Conservation (phyloP, 1,140 invertebrate genomes). For the Musca domestica region DNA sequence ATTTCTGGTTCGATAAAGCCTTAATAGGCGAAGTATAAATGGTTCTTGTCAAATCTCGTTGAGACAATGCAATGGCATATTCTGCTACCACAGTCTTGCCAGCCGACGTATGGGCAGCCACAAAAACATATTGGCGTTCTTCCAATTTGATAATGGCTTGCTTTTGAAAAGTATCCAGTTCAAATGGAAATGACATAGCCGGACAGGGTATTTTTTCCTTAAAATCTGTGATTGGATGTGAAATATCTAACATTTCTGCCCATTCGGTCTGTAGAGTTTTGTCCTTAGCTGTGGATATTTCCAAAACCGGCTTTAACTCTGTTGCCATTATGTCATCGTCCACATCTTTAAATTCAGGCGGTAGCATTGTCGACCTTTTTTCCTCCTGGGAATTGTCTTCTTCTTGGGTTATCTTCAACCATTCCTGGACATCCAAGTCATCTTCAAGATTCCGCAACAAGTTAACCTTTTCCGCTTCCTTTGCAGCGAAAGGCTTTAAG, state of each 20-base stretch:
- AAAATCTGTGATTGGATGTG: conserved; percentile 77
- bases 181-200: conserved; percentile 86
- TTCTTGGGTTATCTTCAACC: conserved; percentile 40
- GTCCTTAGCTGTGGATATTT: conserved; percentile 54
- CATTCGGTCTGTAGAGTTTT: conserved; percentile 64
- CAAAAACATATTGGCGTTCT: conserved; percentile 93
- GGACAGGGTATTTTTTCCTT: conserved; percentile 79
- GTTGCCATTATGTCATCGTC: conserved; percentile 49
- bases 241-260: conserved; percentile 84
- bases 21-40: conserved; percentile 99
- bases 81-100: conserved; percentile 99
- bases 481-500: neutral
- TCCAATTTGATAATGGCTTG: conserved; percentile 92
- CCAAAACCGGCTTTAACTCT: conserved; percentile 56
- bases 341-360: conserved; percentile 40
- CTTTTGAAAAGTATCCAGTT: conserved; percentile 97
- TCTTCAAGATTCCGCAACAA: conserved; percentile 43
- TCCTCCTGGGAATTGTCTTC: neutral
- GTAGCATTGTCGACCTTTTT: conserved; percentile 12
- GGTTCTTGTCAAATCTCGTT: conserved; percentile 89
- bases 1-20: conserved; percentile 99
- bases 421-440: conserved; percentile 47
- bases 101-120: conserved; percentile 98
- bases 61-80: conserved; percentile 93
- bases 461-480: conserved; percentile 33